Percentiles rank a stretch among this genome's conserved stretches.
Conservation (phyloP, 2,888 invertebrate species). For the Oxyteleia sp. region DNA sequence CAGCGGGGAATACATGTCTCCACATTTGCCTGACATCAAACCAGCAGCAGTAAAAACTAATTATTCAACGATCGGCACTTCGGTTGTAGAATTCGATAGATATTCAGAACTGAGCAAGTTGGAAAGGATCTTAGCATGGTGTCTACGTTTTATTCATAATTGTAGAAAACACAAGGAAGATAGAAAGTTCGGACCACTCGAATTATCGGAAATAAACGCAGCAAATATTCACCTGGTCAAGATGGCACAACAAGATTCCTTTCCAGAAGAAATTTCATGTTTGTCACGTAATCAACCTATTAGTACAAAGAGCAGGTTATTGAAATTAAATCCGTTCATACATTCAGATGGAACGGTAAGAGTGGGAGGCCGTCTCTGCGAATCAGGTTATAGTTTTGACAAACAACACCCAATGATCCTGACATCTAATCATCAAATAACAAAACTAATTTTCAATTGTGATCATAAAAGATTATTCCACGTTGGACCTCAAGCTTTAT, state of each 20-base stretch:
- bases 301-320: neutral
- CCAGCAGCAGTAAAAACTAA: neutral
- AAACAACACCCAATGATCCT: neutral
- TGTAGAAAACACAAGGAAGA: neutral
- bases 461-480: neutral
- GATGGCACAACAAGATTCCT: neutral
- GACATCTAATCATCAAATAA: neutral
- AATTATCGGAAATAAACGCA: neutral
- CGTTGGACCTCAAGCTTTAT: slow-evolving; percentile 13
- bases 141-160: neutral
- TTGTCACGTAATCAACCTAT: neutral
- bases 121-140: neutral
- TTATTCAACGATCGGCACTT: neutral
- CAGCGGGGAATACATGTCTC: neutral
- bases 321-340: slow-evolving; percentile 7
- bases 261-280: neutral
- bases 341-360: slow-evolving; percentile 1
- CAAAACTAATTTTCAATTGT: neutral
- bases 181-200: neutral
- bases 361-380: slow-evolving; percentile 6
- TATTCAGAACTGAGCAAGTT: slow-evolving; percentile 2
- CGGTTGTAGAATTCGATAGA: slow-evolving; percentile 2
- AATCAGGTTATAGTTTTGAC: neutral
- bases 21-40: neutral
- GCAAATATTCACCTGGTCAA: neutral